Percentiles rank a stretch among this genome's conserved stretches.
Conservation (phyloP, 2,888 invertebrate species). For the Oxyteleia sp. region DNA sequence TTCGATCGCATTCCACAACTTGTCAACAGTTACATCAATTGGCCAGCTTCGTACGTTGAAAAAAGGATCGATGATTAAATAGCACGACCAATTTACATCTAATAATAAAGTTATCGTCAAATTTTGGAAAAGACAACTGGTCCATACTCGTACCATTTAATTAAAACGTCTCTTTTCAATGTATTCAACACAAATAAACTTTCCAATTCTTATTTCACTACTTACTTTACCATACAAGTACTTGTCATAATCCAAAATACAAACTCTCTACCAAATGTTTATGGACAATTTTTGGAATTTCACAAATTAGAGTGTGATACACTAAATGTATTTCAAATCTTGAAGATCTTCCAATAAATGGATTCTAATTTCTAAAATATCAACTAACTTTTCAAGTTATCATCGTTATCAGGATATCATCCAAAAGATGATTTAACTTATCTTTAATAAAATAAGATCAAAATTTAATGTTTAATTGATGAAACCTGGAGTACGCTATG, state of each 20-base stretch:
- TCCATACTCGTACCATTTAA: slow-evolving; percentile 9
- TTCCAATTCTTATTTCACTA: slow-evolving; percentile 11
- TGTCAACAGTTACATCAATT: slow-evolving; percentile 31
- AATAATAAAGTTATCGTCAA: too few relatives aligned
- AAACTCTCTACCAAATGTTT: slow-evolving; percentile 31
- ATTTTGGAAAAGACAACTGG: too few relatives aligned
- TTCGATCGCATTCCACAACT: slow-evolving; percentile 50
- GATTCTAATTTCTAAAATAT: too few relatives aligned
- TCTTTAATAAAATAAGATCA: too few relatives aligned
- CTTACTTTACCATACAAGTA: slow-evolving; percentile 26
- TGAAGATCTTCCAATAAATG: too few relatives aligned
- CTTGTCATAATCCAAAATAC: slow-evolving; percentile 21
- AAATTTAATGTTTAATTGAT: too few relatives aligned
- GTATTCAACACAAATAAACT: slow-evolving; percentile 14
- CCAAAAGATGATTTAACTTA: too few relatives aligned
- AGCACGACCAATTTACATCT: slow-evolving; percentile 2
- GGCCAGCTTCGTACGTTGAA: slow-evolving; percentile 31
- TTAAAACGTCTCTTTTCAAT: slow-evolving; percentile 7
- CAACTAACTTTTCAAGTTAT: too few relatives aligned
- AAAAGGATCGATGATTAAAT: slow-evolving; percentile 10
- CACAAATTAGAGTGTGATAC: slow-evolving; percentile 16
- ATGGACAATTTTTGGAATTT: slow-evolving; percentile 6
- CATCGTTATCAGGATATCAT: too few relatives aligned
- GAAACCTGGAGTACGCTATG: too few relatives aligned
- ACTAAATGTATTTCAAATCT: not conserved